Evolutionary conservation across 2,888 invertebrate species (phyloP), one percentile per base, ranked within the genome.

Genomic region (Eupithecia subumbrata): DNA sequence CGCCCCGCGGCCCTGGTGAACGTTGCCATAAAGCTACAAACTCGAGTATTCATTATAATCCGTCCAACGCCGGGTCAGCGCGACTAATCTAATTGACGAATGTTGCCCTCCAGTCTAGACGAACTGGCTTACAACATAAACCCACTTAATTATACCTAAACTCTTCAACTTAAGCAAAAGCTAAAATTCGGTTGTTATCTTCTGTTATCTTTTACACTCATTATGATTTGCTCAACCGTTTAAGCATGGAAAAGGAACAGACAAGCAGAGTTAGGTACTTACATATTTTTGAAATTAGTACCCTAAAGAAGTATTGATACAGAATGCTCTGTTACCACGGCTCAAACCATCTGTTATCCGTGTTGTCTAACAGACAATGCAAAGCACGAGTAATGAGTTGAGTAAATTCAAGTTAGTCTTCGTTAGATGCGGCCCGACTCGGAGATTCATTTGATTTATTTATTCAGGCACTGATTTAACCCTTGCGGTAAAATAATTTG

Each of bases 381-480:
- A 74, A 77, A 77, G 77, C 72, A 72, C 74, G 63, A 52, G 72
- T 72, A 73, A 75, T 67, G 72, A 70, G 40, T 75, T 77, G 37
- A 68, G 64, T 71, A 77, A 77, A 77, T 70, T 52, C 70, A 72
- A 77, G 72, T 74, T 74, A 64, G 72, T 71, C 75, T 77, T 77
- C 72, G 72, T 77, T 77, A 77, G 73, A 68, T 40, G 64, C 71
- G 71, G 77, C 74, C 67, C 68, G 66, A 72, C 72, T 74, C 64
- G 70, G 52, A 71, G 22, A n/a, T 56, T 67, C 5, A 18, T 34
- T 60, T 60, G 34, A 64, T 9, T 64, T 64, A 18, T 64, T 64
- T 34, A 34, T 64, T 64, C 18, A 18, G 34, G 60, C 60, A 25
- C 12, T 60, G 60, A 25, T 14, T 60, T 5, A 25, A 60, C 60